Evolutionary conservation across 2,888 invertebrate species (phyloP), one percentile per base, ranked within the genome.

Genomic region (Acrocera orbiculus): DNA sequence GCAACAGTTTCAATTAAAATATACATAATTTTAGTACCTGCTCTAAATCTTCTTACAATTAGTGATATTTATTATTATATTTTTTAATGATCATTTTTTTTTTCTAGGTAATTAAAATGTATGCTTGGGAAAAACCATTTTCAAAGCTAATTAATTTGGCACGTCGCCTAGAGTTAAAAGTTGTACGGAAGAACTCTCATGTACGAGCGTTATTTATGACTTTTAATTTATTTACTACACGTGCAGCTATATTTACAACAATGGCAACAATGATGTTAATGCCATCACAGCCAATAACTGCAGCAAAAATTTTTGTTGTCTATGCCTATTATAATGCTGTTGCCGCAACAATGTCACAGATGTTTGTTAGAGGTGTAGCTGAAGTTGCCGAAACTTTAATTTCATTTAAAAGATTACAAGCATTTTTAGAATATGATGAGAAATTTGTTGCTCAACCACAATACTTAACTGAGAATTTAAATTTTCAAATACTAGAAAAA

Each of bases 51-150:
- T n/a, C n/a, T n/a, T n/a, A n/a, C n/a, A n/a, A n/a, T n/a, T n/a
- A n/a, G n/a, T n/a, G n/a, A n/a, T n/a, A n/a, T n/a, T n/a, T n/a
- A n/a, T n/a, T n/a, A n/a, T n/a, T n/a, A n/a, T n/a, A n/a, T n/a
- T n/a, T n/a, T n/a, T n/a, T n/a, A n/a, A n/a, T n/a, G n/a, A n/a
- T 5, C 5, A 9, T 3, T 5, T 17, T 13, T n/a, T n/a, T n/a
- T 17, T 30, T 69, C 49, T 63, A 82, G 65, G 82, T 87, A 3
- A 80, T 90, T 43, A 90, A 90, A 64, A 86, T 89, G 83, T 89
- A 87, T 52, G 80, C 85, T 2, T 90, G 89, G 78, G 89, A 90
- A 54, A 75, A 73, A 45, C 79, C 85, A 0, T 87, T 89, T 51
- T 75, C 77, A 29, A 67, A 74, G 44, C 65, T 85, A 14, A 75